These are phyloP conservation scores for Scomber japonicus DNA, from an alignment of 2,113 vertebrate genomes.

Conservation along the genomic window DNA sequence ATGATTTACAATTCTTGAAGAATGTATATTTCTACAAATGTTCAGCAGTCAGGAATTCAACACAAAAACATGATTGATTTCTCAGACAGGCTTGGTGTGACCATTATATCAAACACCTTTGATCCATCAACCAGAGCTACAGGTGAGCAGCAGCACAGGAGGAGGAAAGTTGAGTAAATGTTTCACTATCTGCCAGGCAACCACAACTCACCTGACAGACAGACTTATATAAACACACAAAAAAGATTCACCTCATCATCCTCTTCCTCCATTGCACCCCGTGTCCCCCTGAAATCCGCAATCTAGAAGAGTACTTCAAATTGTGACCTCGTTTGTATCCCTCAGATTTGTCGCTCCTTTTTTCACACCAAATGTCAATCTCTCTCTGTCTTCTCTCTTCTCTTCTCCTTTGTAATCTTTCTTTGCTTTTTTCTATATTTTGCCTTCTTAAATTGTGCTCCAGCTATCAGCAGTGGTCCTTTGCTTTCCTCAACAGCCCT, in stretches of 20 bases:
- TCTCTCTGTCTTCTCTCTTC: background rate
- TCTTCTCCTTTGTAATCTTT: background rate
- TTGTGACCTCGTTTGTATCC: background rate
- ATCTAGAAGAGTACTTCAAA: constrained; percentile 19
- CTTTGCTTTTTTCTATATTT: constrained; percentile 16
- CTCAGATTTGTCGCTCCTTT: background rate
- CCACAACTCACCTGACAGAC: constrained; percentile 2
- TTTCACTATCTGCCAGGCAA: constrained; percentile 2
- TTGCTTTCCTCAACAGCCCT: background rate
- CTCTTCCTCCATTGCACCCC: constrained; percentile 71
- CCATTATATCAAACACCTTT: background rate
- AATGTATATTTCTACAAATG: background rate
- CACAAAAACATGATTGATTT: background rate
- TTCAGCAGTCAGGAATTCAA: background rate
- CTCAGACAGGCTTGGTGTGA: background rate
- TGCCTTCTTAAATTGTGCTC: constrained; percentile 10
- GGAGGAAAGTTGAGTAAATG: background rate
- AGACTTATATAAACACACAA: constrained; percentile 20
- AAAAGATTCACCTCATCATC: constrained; percentile 75
- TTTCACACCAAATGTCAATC: background rate
- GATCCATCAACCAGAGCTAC: constrained; percentile 20
- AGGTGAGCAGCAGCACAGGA: constrained; percentile 20
- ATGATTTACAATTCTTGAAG: background rate
- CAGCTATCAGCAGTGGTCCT: background rate
- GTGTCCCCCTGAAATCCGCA: background rate